phyloP scores from a whole-genome alignment of 2,113 vertebrate genomes.

The Aegithalos caudatus region DNA sequence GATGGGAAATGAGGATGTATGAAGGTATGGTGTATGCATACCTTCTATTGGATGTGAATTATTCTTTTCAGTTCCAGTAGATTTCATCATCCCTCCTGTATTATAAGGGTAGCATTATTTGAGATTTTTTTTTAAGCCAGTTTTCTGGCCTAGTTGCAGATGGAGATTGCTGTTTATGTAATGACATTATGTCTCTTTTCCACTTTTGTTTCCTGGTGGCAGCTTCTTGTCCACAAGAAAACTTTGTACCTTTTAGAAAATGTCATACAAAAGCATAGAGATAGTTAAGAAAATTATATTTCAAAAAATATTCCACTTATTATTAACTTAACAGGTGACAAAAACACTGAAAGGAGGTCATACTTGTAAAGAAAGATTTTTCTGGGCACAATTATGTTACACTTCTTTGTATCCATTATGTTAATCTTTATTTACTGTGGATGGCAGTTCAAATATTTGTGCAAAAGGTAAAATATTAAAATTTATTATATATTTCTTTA shows the following conservation, averaged over 20 bases:
- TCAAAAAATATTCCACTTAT: not conserved
- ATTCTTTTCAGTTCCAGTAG: not conserved
- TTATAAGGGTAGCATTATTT: not conserved
- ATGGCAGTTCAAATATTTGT: not conserved
- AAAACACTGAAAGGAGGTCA: not conserved
- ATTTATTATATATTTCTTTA: not conserved
- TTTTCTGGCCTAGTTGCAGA: not conserved
- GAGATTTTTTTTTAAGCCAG: not conserved
- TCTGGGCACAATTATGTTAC: not conserved
- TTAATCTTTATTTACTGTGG: not conserved
- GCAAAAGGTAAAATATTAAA: not conserved
- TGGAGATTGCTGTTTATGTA: not conserved
- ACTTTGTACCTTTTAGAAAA: not conserved
- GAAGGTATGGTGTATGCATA: not conserved
- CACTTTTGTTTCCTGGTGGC: not conserved
- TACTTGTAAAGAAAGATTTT: not conserved
- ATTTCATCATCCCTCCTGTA: not conserved
- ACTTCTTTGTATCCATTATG: not conserved
- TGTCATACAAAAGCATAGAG: not conserved
- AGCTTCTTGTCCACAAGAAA: not conserved
- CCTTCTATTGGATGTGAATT: not conserved
- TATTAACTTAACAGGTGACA: not conserved
- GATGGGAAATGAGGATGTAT: accelerated
- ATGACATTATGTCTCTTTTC: not conserved
- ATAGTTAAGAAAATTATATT: not conserved